phyloP scores from a whole-genome alignment of 2,888 invertebrate species.

The Metopia argyrocephala region DNA sequence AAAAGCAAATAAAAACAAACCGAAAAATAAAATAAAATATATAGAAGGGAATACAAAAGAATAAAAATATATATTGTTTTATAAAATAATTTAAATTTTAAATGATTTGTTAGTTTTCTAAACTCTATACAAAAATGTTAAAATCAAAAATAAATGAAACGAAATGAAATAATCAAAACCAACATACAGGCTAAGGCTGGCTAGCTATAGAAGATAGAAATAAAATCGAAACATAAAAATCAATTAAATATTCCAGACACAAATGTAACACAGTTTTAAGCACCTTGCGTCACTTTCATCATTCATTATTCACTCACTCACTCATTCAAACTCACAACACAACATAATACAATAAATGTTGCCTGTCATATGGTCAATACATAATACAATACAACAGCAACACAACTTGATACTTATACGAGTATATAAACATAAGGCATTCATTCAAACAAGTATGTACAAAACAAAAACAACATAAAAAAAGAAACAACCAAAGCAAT shows the following conservation, averaged over 20 bases:
- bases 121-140: too few species aligned
- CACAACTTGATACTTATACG: conserved; percentile 30
- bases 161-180: not conserved
- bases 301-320: conserved; percentile 2
- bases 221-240: conserved; percentile 7
- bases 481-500: not conserved
- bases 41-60: too few species aligned
- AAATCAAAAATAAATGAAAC: conserved; percentile 1
- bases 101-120: too few species aligned
- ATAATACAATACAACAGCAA: conserved; percentile 12
- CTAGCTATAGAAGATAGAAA: too few species aligned
- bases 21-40: too few species aligned
- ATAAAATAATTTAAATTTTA: too few species aligned
- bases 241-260: conserved; percentile 61
- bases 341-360: not conserved
- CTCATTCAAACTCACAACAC: too few species aligned
- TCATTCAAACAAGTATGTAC: conserved; percentile 7
- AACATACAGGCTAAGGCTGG: conserved; percentile 12
- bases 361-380: conserved; percentile 42
- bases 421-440: conserved; percentile 39
- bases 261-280: conserved; percentile 59
- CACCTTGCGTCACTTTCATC: conserved; percentile 61
- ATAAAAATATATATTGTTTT: too few species aligned
- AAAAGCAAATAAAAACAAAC: too few species aligned
- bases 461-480: not conserved